These are phyloP conservation scores for Myripristis jacobus DNA, from an alignment of 2,797 vertebrate genomes.

Conservation along the genomic window DNA sequence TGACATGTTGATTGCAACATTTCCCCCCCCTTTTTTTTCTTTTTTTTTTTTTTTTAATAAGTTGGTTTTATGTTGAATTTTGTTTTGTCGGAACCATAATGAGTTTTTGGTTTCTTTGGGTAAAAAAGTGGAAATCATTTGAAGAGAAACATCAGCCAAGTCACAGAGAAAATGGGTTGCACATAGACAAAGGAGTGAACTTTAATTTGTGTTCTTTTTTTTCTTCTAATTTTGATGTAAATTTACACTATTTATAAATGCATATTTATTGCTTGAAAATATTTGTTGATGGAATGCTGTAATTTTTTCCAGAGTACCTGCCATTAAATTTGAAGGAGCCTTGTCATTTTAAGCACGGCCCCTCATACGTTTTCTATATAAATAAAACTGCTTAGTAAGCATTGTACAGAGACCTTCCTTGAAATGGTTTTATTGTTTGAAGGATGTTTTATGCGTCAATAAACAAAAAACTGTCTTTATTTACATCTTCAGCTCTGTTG, in stretches of 20 bases:
- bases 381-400: conserved; percentile 97
- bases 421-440: conserved; percentile 97
- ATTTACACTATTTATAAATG: conserved; percentile 99
- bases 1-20: conserved; percentile 71
- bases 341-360: conserved; percentile 94
- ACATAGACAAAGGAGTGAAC: conserved; percentile 96
- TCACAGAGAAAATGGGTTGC: conserved; percentile 94
- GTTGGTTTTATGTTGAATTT: conserved; percentile 79
- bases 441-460: conserved; percentile 85
- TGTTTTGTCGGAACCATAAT: conserved; percentile 83
- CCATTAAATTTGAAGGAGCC: conserved; percentile 97
- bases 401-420: conserved; percentile 96
- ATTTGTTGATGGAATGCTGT: conserved; percentile 99
- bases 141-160: conserved; percentile 90
- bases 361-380: conserved; percentile 98
- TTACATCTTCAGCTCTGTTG: conserved; percentile 47
- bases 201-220: conserved; percentile 90
- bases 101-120: conserved; percentile 85
- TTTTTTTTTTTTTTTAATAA: too few species aligned
- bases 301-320: conserved; percentile 94
- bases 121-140: conserved; percentile 63
- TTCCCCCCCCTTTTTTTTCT: conserved; percentile 33
- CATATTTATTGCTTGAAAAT: conserved; percentile 99
- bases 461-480: conserved; percentile 77
- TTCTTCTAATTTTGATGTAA: conserved; percentile 98